Evolutionary conservation across 1,140 invertebrate genomes (phyloP).

Genomic region (Macrobrachium rosenbergii): DNA sequence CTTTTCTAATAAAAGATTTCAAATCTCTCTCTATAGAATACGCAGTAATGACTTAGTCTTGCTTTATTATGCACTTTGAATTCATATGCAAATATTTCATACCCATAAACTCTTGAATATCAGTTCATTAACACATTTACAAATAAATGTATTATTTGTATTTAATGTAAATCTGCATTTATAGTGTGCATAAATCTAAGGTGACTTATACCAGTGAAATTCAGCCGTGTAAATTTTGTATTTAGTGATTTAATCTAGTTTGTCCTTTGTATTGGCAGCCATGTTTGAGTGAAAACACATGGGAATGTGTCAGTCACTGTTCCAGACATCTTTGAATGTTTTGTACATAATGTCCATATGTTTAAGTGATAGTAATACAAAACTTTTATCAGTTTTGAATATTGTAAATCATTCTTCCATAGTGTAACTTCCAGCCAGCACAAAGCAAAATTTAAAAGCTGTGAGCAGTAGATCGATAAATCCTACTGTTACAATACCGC

Average conservation of each 20-base stretch:
- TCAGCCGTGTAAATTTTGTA: slow-evolving; percentile 56
- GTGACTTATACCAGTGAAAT: slow-evolving; percentile 51
- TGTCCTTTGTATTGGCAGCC: slow-evolving; percentile 57
- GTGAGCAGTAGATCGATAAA: slow-evolving; percentile 33
- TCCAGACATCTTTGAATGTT: slow-evolving; percentile 50
- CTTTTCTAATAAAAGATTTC: slow-evolving; percentile 26
- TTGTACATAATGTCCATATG: slow-evolving; percentile 63
- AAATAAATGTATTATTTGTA: slow-evolving; percentile 62
- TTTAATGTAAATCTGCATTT: slow-evolving; percentile 61
- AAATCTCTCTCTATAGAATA: slow-evolving; percentile 46
- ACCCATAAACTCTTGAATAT: slow-evolving; percentile 41
- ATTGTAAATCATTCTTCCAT: slow-evolving; percentile 56
- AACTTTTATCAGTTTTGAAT: slow-evolving; percentile 51
- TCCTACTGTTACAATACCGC: slow-evolving; percentile 32
- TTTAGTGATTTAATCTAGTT: slow-evolving; percentile 49
- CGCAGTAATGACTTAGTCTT: slow-evolving; percentile 58
- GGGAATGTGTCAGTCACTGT: slow-evolving; percentile 32
- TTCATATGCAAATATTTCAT: slow-evolving; percentile 57
- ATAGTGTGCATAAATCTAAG: slow-evolving; percentile 59
- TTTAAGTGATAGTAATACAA: slow-evolving; percentile 58
- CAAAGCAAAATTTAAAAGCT: slow-evolving; percentile 37
- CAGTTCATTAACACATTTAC: slow-evolving; percentile 57
- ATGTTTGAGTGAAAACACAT: background rate
- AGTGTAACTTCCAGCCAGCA: slow-evolving; percentile 28
- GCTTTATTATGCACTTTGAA: slow-evolving; percentile 61